Evolutionary conservation across 2,113 vertebrate species (phyloP).

Genomic region (Colius striatus): DNA sequence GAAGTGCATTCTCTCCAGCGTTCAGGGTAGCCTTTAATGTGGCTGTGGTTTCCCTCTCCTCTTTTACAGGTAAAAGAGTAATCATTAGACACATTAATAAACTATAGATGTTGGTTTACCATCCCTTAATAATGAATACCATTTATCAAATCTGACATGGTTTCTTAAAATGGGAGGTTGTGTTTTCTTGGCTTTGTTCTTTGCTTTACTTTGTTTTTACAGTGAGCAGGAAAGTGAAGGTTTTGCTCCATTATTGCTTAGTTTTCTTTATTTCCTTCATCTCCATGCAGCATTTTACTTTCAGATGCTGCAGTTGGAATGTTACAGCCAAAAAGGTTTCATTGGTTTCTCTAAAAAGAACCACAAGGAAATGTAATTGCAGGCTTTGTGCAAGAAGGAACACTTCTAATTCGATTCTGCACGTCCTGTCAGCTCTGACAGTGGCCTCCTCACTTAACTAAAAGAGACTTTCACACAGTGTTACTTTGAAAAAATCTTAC

Average conservation of each 20-base stretch:
- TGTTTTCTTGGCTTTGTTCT: neutral
- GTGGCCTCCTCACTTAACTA: neutral
- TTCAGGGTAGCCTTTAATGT: rapidly evolving
- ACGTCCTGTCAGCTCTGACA: neutral
- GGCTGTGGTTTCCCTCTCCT: neutral
- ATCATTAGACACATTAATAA: neutral
- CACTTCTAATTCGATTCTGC: neutral
- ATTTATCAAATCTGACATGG: neutral
- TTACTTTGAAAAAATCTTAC: neutral
- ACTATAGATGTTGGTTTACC: neutral
- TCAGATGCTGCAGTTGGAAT: neutral
- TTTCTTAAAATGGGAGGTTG: neutral
- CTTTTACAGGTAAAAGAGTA: neutral
- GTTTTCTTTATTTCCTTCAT: neutral
- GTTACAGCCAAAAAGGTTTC: neutral
- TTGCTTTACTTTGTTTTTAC: neutral
- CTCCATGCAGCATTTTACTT: neutral
- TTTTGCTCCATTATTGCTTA: neutral
- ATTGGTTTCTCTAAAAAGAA: neutral
- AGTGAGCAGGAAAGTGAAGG: neutral
- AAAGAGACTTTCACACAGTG: neutral
- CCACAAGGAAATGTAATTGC: neutral
- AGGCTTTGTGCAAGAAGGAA: neutral
- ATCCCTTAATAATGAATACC: neutral
- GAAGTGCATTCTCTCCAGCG: neutral